Evolutionary conservation across 2,113 vertebrate species (phyloP).

Genomic region (Rhea pennata): DNA sequence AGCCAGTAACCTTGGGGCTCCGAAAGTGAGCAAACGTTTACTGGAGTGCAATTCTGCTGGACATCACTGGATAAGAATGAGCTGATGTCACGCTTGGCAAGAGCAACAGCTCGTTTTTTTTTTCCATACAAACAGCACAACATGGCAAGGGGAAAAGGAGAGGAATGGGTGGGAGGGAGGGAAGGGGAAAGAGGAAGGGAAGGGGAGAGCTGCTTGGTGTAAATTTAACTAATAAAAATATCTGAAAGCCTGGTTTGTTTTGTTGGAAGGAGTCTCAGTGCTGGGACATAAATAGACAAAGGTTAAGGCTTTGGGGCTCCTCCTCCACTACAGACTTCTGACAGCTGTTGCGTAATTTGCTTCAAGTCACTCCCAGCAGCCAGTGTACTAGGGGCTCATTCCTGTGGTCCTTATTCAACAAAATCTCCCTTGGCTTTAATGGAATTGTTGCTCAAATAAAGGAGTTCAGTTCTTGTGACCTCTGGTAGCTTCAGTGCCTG

Average conservation of each 20-base stretch:
- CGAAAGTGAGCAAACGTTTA: conserved; percentile 76
- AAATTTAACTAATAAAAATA: conserved; percentile 35
- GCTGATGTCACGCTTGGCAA: conserved; percentile 85
- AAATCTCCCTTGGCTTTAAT: conserved; percentile 25
- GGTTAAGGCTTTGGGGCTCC: conserved; percentile 31
- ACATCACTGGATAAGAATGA: conserved; percentile 85
- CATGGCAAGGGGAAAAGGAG: conserved; percentile 46
- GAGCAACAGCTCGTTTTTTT: background rate
- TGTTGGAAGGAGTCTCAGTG: conserved; percentile 38
- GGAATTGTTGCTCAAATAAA: conserved; percentile 17
- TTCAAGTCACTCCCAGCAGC: conserved; percentile 50
- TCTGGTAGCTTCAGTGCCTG: background rate
- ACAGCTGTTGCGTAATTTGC: conserved; percentile 55
- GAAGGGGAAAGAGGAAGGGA: conserved; percentile 26
- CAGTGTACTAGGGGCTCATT: conserved; percentile 14
- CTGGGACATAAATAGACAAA: conserved; percentile 49
- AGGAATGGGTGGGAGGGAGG: conserved; percentile 17
- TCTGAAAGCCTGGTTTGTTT: conserved; percentile 40
- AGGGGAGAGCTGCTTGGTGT: conserved; percentile 28
- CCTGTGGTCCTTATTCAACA: conserved; percentile 9
- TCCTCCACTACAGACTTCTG: conserved; percentile 32
- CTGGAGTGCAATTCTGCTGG: conserved; percentile 73
- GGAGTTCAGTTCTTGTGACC: conserved; percentile 34
- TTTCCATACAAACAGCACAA: conserved; percentile 75
- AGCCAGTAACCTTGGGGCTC: conserved; percentile 68